Conservation (phyloP, 2,797 vertebrate species). For the Geotrypetes seraphini region DNA sequence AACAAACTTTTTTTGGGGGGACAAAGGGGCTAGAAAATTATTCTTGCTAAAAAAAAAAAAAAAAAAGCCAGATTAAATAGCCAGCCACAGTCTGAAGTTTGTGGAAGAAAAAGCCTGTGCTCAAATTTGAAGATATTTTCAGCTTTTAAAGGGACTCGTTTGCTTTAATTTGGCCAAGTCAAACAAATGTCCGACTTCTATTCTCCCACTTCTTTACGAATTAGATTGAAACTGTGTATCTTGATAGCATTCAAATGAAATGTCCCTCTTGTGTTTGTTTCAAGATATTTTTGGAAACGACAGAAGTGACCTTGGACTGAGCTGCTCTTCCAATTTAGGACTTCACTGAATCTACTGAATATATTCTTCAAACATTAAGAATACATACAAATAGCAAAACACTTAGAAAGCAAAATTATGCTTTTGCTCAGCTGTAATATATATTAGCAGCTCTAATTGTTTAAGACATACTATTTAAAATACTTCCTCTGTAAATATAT, state of each 20-base stretch:
- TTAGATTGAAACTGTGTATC: constrained; percentile 74
- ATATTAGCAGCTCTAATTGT: neutral
- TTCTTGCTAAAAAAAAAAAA: no score
- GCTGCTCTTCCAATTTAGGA: constrained; percentile 82
- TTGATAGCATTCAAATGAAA: constrained; percentile 84
- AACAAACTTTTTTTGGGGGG: no score
- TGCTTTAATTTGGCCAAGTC: constrained; percentile 34
- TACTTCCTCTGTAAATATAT: no score
- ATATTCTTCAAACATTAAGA: constrained; percentile 27
- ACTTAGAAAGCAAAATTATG: constrained; percentile 10
- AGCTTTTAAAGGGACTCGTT: constrained; percentile 28
- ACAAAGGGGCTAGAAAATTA: no score
- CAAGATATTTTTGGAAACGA: constrained; percentile 84
- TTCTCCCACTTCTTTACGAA: constrained; percentile 76
- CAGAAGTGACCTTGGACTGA: constrained; percentile 75
- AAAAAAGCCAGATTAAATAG: no score
- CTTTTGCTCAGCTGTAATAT: constrained; percentile 10
- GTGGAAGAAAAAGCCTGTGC: no score
- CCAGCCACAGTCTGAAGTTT: no score
- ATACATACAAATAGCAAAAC: constrained; percentile 10
- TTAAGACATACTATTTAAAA: constrained; percentile 16
- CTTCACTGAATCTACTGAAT: constrained; percentile 53
- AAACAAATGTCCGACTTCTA: constrained; percentile 52
- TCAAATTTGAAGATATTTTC: constrained; percentile 20
- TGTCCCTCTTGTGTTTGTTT: constrained; percentile 69